phyloP scores from a whole-genome alignment of 2,113 vertebrate species.

The Percopsis transmontana region DNA sequence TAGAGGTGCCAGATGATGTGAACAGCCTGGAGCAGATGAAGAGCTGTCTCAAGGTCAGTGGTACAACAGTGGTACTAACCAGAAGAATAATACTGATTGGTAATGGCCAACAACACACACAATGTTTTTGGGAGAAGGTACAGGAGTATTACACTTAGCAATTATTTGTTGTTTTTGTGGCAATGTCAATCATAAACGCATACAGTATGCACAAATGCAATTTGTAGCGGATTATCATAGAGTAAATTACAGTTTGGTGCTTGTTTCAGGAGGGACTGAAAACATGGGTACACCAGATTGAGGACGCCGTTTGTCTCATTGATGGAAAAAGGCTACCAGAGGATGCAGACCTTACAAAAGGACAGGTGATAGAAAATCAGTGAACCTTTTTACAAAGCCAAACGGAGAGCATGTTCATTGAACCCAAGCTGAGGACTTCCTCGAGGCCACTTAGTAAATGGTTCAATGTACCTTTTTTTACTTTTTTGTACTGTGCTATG shows the following conservation, averaged over 20 bases:
- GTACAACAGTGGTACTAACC: neutral
- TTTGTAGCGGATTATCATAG: neutral
- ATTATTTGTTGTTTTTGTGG: too few relatives aligned
- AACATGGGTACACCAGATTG: constrained; percentile 87
- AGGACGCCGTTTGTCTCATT: constrained; percentile 83
- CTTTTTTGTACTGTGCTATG: too few relatives aligned
- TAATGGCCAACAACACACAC: neutral
- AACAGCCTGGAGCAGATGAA: constrained; percentile 74
- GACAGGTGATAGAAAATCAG: constrained; percentile 73
- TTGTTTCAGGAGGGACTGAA: constrained; percentile 84
- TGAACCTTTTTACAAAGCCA: neutral
- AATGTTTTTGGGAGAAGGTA: too few relatives aligned
- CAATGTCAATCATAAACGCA: too few relatives aligned
- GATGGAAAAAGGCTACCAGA: constrained; percentile 83
- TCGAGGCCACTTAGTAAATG: too few relatives aligned
- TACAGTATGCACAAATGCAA: neutral
- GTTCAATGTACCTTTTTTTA: too few relatives aligned
- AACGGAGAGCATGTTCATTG: neutral
- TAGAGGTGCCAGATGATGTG: constrained; percentile 77
- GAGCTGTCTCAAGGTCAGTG: constrained; percentile 81
- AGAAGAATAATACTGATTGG: neutral
- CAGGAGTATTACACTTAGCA: too few relatives aligned
- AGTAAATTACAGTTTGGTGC: neutral
- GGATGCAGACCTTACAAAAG: constrained; percentile 83
- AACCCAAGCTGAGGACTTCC: too few relatives aligned